These are phyloP conservation scores for Apis laboriosa DNA, from an alignment of 1,140 invertebrate genomes.

Conservation along the genomic window DNA sequence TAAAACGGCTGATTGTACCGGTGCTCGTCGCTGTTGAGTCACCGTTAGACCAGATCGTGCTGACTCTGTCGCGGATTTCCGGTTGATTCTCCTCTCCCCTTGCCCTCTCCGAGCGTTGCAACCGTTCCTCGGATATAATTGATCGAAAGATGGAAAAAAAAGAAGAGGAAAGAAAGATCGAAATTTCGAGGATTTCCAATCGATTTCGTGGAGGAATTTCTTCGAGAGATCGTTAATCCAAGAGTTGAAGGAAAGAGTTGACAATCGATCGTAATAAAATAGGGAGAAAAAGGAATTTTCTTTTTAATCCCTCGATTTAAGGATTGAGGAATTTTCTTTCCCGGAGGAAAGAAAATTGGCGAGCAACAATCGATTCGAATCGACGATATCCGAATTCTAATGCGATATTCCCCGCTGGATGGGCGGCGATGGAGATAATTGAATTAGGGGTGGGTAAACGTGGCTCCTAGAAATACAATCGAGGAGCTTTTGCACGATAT, in stretches of 20 bases:
- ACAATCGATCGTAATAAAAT: too few species aligned
- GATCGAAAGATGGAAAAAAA: too few species aligned
- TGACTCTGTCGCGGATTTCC: not conserved
- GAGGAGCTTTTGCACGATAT: constrained; percentile 7
- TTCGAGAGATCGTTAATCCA: too few species aligned
- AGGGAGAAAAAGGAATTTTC: too few species aligned
- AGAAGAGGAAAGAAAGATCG: too few species aligned
- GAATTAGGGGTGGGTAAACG: constrained; percentile 50
- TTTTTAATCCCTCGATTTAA: too few species aligned
- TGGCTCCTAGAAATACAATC: constrained; percentile 54
- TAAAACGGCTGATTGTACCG: constrained; percentile 38
- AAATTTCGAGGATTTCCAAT: too few species aligned
- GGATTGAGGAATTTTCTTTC: too few species aligned
- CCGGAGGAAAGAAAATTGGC: not conserved
- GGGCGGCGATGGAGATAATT: constrained; percentile 46
- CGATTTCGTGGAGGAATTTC: too few species aligned
- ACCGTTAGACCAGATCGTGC: not conserved
- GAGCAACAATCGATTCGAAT: not conserved
- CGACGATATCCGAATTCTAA: constrained; percentile 18
- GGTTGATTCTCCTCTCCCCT: not conserved
- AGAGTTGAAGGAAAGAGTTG: too few species aligned
- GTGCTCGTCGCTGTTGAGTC: constrained; percentile 22
- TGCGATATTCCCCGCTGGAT: constrained; percentile 5
- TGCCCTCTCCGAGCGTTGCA: too few species aligned
- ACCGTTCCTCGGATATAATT: too few species aligned